Base-by-base conservation (phyloP, 2,888 invertebrate species). In the Limnephilus lunatus region DNA sequence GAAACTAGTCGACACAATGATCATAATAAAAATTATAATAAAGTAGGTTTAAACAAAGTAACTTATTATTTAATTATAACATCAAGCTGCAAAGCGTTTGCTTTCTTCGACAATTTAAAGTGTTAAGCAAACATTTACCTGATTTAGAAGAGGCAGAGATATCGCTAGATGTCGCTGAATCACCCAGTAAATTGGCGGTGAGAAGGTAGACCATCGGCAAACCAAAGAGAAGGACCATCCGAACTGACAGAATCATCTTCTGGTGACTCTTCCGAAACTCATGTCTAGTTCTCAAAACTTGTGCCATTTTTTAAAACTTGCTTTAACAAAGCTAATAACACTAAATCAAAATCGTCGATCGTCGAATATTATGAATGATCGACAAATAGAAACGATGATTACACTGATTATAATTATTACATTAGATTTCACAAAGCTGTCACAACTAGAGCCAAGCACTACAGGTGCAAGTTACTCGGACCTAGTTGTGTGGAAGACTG, bases 201-300 rank as follows among this genome's bases (percentile, higher is more conserved):
- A 81, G 44, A 32, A 89, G 35, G 82, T 82, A 90, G 9, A 92
- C 11, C 81, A 91, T 14, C n/a, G 92, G 92, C 19, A 92, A 11
- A 12, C 89, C 86, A 12, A 92, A 35, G 12, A 92, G 87, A 31
- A 92, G 39, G 81, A 81, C 15, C 82, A 92, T 89, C n/a, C 92
- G 31, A 31, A 92, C 92, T 30, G 89, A 85, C 19, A 92, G 39
- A 44, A 92, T 92, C 44, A 92, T 85, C 44, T 44, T 80, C 31
- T 89, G 91, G 53, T 92, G 53, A 9, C 30, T 39, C 44, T 92
- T 88, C n/a, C 92, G 83, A 85, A 92, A 92, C 81, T 91, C 85
- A 15, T 91, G 89, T 89, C 92, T 92, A 91, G 53, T 91, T 88
- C 80, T 91, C n/a, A 91, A 91, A 39, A 32, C 81, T 86, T 53